These are phyloP conservation scores for Uromys caudimaculatus DNA, from an alignment of 2,797 vertebrate species.

Conservation along the genomic window DNA sequence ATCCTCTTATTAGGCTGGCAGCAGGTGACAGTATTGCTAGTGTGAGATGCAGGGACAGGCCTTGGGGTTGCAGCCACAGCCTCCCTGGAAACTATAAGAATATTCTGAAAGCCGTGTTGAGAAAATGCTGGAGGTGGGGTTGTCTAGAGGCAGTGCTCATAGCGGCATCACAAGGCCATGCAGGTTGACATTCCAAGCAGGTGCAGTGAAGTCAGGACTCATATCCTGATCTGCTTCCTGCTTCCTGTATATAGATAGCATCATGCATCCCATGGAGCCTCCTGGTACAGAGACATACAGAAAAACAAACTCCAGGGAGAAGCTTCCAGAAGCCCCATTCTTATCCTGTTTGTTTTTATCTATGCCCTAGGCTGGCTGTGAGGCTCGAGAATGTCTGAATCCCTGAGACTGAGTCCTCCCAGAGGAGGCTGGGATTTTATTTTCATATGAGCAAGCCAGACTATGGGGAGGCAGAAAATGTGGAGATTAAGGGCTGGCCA, in stretches of 20 bases:
- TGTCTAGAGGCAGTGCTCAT: background rate
- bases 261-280: rapidly evolving
- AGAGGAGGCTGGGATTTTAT: constrained; percentile 54
- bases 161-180: rapidly evolving
- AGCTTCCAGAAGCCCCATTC: background rate
- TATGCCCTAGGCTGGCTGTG: background rate
- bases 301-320: background rate
- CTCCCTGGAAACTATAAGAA: background rate
- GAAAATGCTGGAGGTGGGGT: background rate
- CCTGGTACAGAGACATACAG: background rate
- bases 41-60: background rate
- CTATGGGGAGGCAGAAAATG: constrained; percentile 28
- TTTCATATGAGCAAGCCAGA: constrained; percentile 22
- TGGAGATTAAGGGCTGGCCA: constrained; percentile 21
- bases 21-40: background rate
- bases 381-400: background rate
- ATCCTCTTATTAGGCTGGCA: background rate
- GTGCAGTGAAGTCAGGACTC: rapidly evolving
- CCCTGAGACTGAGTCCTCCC: background rate
- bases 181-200: background rate
- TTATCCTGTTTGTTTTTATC: background rate
- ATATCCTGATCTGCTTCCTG: background rate
- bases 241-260: no score
- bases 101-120: no score
- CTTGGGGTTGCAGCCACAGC: background rate